Percentiles rank a stretch among this genome's conserved stretches.
These are phyloP conservation scores for Aleiodes leptofemur DNA, from an alignment of 2,888 invertebrate species.

Conservation along the genomic window DNA sequence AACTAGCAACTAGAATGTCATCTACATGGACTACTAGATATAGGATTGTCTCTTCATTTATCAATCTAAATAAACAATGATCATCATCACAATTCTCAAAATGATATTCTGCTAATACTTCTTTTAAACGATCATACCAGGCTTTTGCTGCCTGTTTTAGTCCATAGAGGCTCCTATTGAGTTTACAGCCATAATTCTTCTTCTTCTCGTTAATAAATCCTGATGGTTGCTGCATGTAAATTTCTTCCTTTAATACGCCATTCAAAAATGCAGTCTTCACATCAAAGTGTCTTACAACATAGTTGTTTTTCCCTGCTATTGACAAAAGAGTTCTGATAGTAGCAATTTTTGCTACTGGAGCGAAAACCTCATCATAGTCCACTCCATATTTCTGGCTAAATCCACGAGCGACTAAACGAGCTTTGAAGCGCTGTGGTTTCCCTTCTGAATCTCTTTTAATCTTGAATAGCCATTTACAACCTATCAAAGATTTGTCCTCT, in stretches of 20 bases:
- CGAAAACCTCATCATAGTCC: conserved; percentile 8
- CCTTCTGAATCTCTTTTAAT: neutral
- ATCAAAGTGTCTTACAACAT: neutral
- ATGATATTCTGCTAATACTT: conserved; percentile 36
- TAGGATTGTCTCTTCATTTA: conserved; percentile 27
- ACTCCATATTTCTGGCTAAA: neutral
- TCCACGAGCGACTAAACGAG: conserved; percentile 14
- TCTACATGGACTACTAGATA: conserved; percentile 47
- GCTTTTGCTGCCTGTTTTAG: conserved; percentile 40
- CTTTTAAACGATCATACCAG: neutral
- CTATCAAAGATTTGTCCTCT: neutral
- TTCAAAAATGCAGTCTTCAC: neutral
- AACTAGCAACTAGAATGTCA: conserved; percentile 44
- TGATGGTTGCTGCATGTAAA: neutral
- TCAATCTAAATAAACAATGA: conserved; percentile 54
- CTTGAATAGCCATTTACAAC: conserved; percentile 20
- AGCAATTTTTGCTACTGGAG: neutral
- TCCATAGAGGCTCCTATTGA: conserved; percentile 58
- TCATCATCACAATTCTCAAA: conserved; percentile 55
- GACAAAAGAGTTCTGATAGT: neutral
- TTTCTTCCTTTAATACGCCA: neutral
- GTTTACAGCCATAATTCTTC: neutral
- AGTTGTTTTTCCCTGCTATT: neutral
- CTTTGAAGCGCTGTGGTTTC: neutral
- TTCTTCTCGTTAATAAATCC: neutral